Base-by-base conservation (phyloP, 2,797 vertebrate genomes). In the Acanthiza pusilla region DNA sequence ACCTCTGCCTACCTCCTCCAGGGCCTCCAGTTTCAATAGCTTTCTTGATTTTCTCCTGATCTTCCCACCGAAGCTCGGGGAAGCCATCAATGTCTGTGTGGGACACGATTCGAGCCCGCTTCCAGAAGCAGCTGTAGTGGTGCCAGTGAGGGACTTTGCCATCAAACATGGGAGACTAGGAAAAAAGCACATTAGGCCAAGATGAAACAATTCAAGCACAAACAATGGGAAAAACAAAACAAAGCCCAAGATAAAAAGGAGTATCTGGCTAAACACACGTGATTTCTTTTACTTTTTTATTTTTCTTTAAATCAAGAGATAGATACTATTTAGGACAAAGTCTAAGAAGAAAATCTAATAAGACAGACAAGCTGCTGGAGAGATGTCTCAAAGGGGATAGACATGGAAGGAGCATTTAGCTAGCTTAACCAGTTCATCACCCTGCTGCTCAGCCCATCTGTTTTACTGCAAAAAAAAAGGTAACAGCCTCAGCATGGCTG, bases 141-240 rank as follows among this genome's bases (percentile, higher is more conserved):
- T 99, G 98, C 99, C 99, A 99, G 94, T 99, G 99, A 4, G 99
- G 99, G 55, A 99, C 98, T 96, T 99, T 99, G 11, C 99, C 99
- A 72, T 99, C 99, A 63, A 99, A 99, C 99, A 99, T 99, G 74
- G 99, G 99, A 0, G 99, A 99, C 99, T 99, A 57, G n/a, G 57
- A 94, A 82, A 30, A 85, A 80, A 71, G 45, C 17, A 81, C 23
- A 76, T n/a, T 23, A 85, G 63, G 48, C 27, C 38, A 43, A 43
- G 19, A 60, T 79, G 22, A 88, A 89, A 30, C 30, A 84, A 42
- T 18, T 58, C 2, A 11, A 15, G 42, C 4, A 84, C 13, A 53
- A 65, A 36, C 16, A 43, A 81, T 22, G 8, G 3, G 1, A 18
- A 61, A 55, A n/a, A 5, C 26, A 70, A 76, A 77, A 13, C 20